Conservation (phyloP, 2,113 vertebrate species). For the Chrysemys picta region DNA sequence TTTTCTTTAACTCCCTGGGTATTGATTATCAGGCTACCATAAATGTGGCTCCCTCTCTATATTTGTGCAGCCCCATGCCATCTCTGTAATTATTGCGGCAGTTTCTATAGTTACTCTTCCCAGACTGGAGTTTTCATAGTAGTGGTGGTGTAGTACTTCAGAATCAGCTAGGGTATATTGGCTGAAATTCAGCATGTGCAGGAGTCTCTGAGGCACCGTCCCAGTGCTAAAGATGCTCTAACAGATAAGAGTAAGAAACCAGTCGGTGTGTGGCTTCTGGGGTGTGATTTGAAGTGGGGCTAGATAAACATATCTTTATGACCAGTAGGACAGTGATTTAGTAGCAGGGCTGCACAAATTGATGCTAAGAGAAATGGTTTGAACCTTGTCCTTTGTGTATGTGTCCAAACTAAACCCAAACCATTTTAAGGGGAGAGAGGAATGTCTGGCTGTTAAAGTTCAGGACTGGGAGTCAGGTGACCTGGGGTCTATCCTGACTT, state of each 20-base stretch:
- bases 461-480: not conserved
- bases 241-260: not conserved
- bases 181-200: not conserved
- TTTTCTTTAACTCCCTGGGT: not conserved
- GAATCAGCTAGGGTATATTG: not conserved
- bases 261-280: not conserved
- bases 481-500: not conserved
- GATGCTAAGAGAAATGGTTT: not conserved
- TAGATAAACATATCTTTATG: not conserved
- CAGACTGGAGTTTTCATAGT: not conserved
- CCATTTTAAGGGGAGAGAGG: not conserved
- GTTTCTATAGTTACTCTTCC: not conserved
- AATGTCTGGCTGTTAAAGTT: not conserved
- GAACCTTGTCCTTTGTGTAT: not conserved
- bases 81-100: not conserved
- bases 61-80: not conserved
- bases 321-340: not conserved
- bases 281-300: not conserved
- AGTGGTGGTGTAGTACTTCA: not conserved
- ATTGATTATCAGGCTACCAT: not conserved
- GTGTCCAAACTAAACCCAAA: not conserved
- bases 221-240: not conserved
- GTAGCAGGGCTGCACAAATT: not conserved
- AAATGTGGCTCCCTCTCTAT: not conserved
- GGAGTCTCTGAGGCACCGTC: fast-evolving